Conservation (phyloP, 2,888 invertebrate species). For the Scrobipalpa atriplicella region DNA sequence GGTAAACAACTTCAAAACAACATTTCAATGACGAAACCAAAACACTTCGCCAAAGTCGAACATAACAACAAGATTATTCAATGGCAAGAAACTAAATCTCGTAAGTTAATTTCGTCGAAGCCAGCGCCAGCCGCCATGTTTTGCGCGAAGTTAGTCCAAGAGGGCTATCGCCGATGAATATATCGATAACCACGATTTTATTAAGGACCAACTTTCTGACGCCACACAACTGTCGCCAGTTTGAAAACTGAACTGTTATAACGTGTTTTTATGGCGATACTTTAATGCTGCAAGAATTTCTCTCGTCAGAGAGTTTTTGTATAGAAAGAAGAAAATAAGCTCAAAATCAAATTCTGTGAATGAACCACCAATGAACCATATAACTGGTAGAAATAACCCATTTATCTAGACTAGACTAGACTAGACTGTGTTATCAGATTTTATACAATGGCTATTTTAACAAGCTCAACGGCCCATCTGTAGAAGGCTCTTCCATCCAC, state of each 20-base stretch:
- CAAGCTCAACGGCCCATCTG: too few relatives aligned
- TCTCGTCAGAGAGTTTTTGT: too few relatives aligned
- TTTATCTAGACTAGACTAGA: too few relatives aligned
- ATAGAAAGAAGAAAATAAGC: too few relatives aligned
- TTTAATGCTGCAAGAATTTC: neutral
- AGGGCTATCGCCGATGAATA: conserved; percentile 30
- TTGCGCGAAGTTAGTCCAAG: conserved; percentile 23
- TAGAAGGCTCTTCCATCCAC: too few relatives aligned
- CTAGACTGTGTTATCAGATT: too few relatives aligned
- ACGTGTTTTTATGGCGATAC: neutral
- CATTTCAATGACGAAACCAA: neutral
- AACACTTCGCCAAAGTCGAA: neutral
- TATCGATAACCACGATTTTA: conserved; percentile 34
- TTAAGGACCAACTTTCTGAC: conserved; percentile 30
- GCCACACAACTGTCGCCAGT: conserved; percentile 28
- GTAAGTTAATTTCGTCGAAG: conserved; percentile 14
- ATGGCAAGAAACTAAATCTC: neutral
- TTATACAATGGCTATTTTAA: too few relatives aligned
- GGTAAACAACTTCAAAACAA: neutral
- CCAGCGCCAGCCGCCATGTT: conserved; percentile 27
- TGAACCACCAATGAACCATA: too few relatives aligned
- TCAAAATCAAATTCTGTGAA: too few relatives aligned
- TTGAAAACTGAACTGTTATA: neutral
- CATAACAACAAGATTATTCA: conserved; percentile 21
- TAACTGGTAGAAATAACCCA: too few relatives aligned